Evolutionary conservation across 2,888 invertebrate species (phyloP), one percentile per base, ranked within the genome.

Genomic region (Phaedon cochleariae): DNA sequence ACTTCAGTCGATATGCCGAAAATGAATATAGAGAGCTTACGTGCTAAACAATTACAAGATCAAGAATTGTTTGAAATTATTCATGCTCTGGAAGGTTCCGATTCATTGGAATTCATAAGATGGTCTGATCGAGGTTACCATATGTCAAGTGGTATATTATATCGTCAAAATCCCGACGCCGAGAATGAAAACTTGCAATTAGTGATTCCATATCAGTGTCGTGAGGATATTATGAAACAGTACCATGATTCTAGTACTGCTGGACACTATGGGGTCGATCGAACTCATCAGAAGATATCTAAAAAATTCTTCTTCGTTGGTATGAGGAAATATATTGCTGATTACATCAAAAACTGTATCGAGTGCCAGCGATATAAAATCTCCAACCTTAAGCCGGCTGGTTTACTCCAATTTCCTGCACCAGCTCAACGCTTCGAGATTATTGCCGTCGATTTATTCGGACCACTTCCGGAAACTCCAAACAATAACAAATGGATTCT

Each of bases 181-280:
- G 48, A 48, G 71, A 78, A 76, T 58, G 57, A 48, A 17, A 60
- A 59, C 55, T 60, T 20, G 15, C 21, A 1, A 54, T 54, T 37
- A 29, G 54, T 31, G 34, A 31, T 34, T 18, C 34, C 31, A 54
- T 54, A 4, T 54, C 52, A 22, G 31, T 48, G 18, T 48, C 48
- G 18, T 48, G 17, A 48, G 18, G 20, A 37, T 18, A 57, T 75
- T 9, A 48, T 76, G 10, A 18, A 53, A n/a, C 68, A 68, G 31
- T 72, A 65, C 54, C 76, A 77, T 52, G 74, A 77, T 49, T 54
- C 64, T 48, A 48, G 48, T 48, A 48, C 41, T 41, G n/a, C n/a
- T n/a, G n/a, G n/a, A n/a, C n/a, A n/a, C n/a, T n/a, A n/a, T n/a
- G n/a, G n/a, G n/a, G n/a, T n/a, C n/a, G n/a, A n/a, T n/a, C n/a